Evolutionary conservation across 2,113 vertebrate species (phyloP).

Genomic region (Paramisgurnus dabryanus): DNA sequence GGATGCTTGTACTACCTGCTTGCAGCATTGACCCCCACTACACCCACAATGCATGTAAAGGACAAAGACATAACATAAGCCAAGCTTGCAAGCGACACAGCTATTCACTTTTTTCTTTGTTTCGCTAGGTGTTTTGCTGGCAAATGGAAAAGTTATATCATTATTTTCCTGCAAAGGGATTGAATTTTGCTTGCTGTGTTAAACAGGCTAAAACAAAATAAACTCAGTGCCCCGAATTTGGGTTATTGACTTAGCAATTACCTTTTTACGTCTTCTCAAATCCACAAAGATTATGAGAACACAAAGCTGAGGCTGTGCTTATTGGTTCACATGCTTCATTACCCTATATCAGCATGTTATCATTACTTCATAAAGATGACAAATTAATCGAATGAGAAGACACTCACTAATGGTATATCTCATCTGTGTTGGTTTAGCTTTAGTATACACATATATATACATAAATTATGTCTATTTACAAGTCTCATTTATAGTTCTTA

Average conservation of each 20-base stretch:
- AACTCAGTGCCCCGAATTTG: constrained; percentile 50
- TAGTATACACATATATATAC: not conserved
- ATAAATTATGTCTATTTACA: too few relatives aligned
- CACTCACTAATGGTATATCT: not conserved
- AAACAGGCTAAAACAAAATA: constrained; percentile 51
- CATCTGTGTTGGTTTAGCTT: constrained; percentile 3
- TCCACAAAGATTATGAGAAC: constrained; percentile 38
- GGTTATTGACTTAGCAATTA: constrained; percentile 49
- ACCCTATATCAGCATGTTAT: not conserved
- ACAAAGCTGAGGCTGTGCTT: not conserved
- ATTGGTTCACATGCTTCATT: constrained; percentile 9
- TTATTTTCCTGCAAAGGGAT: constrained; percentile 58
- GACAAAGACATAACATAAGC: constrained; percentile 65
- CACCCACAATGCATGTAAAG: constrained; percentile 62
- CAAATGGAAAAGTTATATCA: constrained; percentile 52
- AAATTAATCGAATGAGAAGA: constrained; percentile 16
- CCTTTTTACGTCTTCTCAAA: constrained; percentile 52
- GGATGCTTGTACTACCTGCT: constrained; percentile 63
- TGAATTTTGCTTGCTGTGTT: constrained; percentile 49
- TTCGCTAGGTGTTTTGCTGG: constrained; percentile 65
- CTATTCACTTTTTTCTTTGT: constrained; percentile 59
- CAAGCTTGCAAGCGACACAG: constrained; percentile 55
- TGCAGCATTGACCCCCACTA: constrained; percentile 61
- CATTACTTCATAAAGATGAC: constrained; percentile 10
- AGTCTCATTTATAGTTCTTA: not conserved